phyloP scores from a whole-genome alignment of 2,797 vertebrate species.

The Amniataba percoides region DNA sequence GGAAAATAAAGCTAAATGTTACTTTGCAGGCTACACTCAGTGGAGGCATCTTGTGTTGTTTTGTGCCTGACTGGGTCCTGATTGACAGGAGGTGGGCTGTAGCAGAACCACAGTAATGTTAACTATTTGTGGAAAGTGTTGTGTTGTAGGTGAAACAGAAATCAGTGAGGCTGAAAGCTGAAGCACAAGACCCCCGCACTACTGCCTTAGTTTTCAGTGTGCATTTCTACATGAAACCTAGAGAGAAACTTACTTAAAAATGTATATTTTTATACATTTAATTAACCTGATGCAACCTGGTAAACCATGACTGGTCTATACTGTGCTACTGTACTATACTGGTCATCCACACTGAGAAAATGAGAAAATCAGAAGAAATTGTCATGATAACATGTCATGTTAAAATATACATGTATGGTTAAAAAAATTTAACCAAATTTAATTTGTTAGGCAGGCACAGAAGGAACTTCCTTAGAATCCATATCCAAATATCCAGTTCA shows the following conservation, averaged over 20 bases:
- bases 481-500: too few species aligned
- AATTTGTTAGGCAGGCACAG: too few species aligned
- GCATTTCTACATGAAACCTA: background rate
- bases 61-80: constrained; percentile 3
- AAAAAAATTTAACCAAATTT: too few species aligned
- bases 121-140: constrained; percentile 15
- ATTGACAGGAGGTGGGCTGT: constrained; percentile 13
- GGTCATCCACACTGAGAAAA: background rate
- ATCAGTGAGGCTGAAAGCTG: constrained; percentile 12
- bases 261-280: background rate
- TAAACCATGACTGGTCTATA: background rate
- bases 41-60: background rate
- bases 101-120: background rate
- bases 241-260: background rate
- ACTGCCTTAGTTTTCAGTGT: background rate
- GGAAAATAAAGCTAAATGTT: background rate
- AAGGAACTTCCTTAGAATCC: too few species aligned
- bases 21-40: background rate
- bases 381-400: background rate
- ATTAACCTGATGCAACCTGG: background rate
- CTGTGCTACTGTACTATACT: background rate
- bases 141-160: constrained; percentile 21
- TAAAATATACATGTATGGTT: background rate
- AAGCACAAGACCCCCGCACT: background rate
- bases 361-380: background rate